Evolutionary conservation across 2,797 vertebrate genomes (phyloP).

Genomic region (Gila robusta): DNA sequence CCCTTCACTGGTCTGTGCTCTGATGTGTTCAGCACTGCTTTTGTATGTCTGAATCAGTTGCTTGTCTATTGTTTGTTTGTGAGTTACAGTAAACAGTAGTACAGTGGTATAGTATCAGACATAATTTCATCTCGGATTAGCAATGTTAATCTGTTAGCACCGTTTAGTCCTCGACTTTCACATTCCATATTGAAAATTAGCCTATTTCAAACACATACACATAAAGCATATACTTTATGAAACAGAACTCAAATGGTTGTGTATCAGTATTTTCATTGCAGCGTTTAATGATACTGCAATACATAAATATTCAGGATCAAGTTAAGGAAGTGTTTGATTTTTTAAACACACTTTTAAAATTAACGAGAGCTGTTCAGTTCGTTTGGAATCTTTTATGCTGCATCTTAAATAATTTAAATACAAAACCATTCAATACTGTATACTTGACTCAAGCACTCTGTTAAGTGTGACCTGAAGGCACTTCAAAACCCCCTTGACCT

Average conservation of each 20-base stretch:
- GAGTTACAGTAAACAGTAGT: conserved; percentile 22
- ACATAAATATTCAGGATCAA: neutral
- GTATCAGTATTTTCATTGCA: neutral
- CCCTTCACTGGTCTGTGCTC: conserved; percentile 63
- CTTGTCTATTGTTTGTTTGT: conserved; percentile 61
- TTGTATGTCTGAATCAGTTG: conserved; percentile 69
- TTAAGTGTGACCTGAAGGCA: conserved; percentile 68
- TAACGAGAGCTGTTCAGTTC: neutral
- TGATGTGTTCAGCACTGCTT: conserved; percentile 69
- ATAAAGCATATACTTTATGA: neutral
- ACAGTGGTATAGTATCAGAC: neutral
- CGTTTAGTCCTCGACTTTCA: conserved; percentile 66
- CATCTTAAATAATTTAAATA: neutral
- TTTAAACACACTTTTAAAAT: neutral
- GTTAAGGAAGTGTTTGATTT: neutral
- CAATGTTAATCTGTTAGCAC: conserved; percentile 82
- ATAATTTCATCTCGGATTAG: conserved; percentile 76
- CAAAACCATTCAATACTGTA: conserved; percentile 7
- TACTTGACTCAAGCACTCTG: conserved; percentile 56
- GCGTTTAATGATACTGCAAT: neutral
- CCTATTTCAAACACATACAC: neutral
- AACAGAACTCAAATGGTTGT: neutral
- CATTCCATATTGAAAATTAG: neutral
- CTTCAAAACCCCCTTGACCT: conserved; percentile 68
- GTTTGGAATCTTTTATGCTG: neutral